Percentiles rank a stretch among this genome's conserved stretches.
Conservation (phyloP, 2,797 vertebrate genomes). For the Phoxinus dragarum region DNA sequence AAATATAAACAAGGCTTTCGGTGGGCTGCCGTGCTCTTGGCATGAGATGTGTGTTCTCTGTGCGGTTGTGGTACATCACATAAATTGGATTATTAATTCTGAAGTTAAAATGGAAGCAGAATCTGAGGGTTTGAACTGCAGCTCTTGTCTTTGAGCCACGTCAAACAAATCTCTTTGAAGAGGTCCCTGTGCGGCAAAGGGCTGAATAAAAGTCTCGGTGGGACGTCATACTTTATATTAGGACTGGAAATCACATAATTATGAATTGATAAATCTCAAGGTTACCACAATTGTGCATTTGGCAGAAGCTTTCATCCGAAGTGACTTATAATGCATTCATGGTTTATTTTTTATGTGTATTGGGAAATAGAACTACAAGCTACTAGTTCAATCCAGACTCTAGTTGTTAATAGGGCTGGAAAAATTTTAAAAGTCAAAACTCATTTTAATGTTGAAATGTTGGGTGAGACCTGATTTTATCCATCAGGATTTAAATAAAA, state of each 20-base stretch:
- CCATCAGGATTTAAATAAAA: not conserved
- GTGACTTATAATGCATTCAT: not conserved
- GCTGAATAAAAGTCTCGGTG: too few species aligned
- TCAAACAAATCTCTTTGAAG: not conserved
- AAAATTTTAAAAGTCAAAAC: not conserved
- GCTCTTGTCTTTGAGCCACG: not conserved
- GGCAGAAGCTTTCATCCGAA: not conserved
- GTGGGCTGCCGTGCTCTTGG: not conserved
- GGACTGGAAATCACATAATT: not conserved
- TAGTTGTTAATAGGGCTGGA: not conserved
- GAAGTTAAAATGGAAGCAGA: conserved; percentile 1
- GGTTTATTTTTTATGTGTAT: not conserved
- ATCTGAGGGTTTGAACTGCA: not conserved
- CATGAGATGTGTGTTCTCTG: not conserved
- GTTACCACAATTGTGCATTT: not conserved
- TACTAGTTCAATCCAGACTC: not conserved
- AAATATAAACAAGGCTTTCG: not conserved
- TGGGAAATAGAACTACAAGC: not conserved
- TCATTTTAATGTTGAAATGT: not conserved
- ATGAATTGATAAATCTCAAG: not conserved
- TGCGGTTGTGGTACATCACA: conserved; percentile 9
- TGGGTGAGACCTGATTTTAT: not conserved
- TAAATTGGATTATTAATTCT: conserved; percentile 22
- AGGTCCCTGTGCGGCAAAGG: not conserved
- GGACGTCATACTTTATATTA: not conserved